Conservation (phyloP, 2,888 invertebrate species). For the Noctua comes region DNA sequence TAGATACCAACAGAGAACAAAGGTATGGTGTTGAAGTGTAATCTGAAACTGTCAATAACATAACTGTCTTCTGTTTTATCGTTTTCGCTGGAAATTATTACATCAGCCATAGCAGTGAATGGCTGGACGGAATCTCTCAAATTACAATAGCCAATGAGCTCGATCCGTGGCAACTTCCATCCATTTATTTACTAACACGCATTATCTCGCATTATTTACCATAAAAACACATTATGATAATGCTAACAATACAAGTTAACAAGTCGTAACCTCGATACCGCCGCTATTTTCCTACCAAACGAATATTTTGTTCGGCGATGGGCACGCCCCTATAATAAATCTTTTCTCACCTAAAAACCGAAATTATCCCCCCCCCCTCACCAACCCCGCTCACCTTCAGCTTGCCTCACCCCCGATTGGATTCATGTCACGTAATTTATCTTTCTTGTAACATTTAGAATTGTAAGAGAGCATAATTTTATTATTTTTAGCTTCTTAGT, state of each 20-base stretch:
- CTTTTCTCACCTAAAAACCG: constrained; percentile 77
- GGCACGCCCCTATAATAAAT: constrained; percentile 75
- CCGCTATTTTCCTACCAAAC: constrained; percentile 46
- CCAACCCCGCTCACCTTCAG: constrained; percentile 12
- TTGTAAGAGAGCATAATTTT: constrained; percentile 71
- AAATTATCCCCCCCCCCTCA: constrained; percentile 70
- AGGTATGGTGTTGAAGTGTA: not conserved
- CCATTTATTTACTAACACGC: not conserved
- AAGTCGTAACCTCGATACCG: constrained; percentile 57
- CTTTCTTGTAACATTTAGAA: constrained; percentile 72
- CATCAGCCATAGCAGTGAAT: not conserved
- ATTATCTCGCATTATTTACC: constrained; percentile 12
- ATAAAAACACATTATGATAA: constrained; percentile 16
- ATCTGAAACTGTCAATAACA: not conserved
- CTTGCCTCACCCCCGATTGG: constrained; percentile 71
- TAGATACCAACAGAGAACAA: not conserved
- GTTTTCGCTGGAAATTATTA: not conserved
- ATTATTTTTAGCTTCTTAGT: constrained; percentile 53
- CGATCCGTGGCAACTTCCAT: not conserved
- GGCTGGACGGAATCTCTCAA: not conserved
- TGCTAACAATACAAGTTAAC: constrained; percentile 48
- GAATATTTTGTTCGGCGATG: constrained; percentile 57
- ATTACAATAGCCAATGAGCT: not conserved
- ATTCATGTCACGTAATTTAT: constrained; percentile 77
- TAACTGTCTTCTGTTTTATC: not conserved